Conservation (phyloP, 2,113 vertebrate species). For the Passer montanus region DNA sequence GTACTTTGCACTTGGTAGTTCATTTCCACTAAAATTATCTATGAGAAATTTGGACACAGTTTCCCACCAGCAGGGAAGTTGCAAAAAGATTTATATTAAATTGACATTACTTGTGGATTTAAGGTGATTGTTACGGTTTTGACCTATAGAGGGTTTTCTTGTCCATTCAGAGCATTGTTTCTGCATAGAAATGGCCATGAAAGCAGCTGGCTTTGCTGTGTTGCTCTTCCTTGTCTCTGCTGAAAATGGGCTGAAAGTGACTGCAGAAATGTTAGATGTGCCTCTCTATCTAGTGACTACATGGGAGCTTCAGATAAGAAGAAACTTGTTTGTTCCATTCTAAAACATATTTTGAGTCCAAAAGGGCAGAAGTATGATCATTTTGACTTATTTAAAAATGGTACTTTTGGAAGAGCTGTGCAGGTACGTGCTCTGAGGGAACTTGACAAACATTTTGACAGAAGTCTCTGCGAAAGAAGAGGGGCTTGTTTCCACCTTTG, state of each 20-base stretch:
- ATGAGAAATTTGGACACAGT: neutral
- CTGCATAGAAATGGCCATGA: neutral
- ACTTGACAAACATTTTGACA: neutral
- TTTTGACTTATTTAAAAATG: neutral
- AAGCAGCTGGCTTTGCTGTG: neutral
- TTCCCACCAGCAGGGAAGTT: neutral
- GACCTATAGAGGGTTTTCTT: neutral
- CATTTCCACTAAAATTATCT: neutral
- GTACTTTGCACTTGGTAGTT: neutral
- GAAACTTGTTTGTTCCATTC: neutral
- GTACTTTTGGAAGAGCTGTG: neutral
- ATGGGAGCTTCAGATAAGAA: neutral
- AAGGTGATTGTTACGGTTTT: neutral
- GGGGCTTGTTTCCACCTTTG: neutral
- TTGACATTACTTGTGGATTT: neutral
- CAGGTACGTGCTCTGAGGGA: neutral
- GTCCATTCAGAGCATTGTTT: fast-evolving
- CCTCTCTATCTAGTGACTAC: neutral
- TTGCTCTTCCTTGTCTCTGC: neutral
- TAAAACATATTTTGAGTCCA: neutral
- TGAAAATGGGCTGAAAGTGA: neutral
- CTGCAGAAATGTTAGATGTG: neutral
- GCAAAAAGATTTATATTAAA: neutral
- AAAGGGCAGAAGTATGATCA: neutral
- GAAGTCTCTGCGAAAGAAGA: neutral